phyloP scores from a whole-genome alignment of 2,888 invertebrate genomes.

The Iselma pallidipennis region DNA sequence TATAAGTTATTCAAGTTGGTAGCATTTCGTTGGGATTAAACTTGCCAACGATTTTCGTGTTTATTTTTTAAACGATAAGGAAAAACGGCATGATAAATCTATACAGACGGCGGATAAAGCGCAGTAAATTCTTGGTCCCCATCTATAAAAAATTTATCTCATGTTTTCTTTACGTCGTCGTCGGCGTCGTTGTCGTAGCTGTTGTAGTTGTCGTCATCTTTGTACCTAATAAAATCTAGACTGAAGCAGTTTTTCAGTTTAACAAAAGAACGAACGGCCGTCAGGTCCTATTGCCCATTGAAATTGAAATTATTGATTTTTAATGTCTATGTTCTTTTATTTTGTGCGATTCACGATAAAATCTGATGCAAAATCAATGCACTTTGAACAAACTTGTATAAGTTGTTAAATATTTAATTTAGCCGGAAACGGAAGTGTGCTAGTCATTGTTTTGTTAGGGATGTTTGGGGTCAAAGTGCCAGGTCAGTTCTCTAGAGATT shows the following conservation, averaged over 20 bases:
- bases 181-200: neutral
- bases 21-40: neutral
- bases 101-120: neutral
- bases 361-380: slow-evolving; percentile 26
- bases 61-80: neutral
- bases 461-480: slow-evolving; percentile 42
- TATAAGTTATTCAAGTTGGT: no score
- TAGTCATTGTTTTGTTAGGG: slow-evolving; percentile 43
- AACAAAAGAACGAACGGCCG: no score
- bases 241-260: no score
- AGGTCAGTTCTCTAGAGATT: slow-evolving; percentile 50
- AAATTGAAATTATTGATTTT: neutral
- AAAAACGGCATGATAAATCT: neutral
- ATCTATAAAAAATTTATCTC: neutral
- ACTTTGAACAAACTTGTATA: slow-evolving; percentile 20
- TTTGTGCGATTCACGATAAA: neutral
- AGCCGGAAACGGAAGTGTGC: slow-evolving; percentile 36
- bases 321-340: neutral
- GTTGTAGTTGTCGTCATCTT: neutral
- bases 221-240: no score
- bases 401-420: slow-evolving; percentile 46
- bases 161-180: neutral
- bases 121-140: neutral
- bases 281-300: neutral
- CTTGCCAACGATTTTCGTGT: neutral